Conservation (phyloP, 1,140 invertebrate species). For the Spodoptera litura region DNA sequence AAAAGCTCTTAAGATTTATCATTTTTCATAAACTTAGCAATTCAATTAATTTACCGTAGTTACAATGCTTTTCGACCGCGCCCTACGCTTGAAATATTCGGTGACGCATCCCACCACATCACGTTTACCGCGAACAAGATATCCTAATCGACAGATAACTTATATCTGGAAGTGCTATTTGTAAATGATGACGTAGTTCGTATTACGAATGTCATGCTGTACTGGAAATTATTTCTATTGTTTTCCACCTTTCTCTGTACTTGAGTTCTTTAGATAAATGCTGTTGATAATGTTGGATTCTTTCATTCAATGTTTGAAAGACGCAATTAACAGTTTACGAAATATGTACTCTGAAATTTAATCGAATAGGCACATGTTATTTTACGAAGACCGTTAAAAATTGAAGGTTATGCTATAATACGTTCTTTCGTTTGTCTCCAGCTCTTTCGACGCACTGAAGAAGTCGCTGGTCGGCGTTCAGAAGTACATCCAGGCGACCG, state of each 20-base stretch:
- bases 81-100: background rate
- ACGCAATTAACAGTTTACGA: too few relatives aligned
- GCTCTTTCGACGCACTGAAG: slow-evolving; percentile 98
- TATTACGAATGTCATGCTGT: background rate
- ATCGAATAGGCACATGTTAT: too few relatives aligned
- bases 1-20: background rate
- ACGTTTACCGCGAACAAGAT: slow-evolving; percentile 16
- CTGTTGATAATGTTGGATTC: background rate
- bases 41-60: too few relatives aligned
- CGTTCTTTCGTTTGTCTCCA: slow-evolving; percentile 63
- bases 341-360: too few relatives aligned
- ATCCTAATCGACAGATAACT: slow-evolving; percentile 20
- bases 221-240: background rate
- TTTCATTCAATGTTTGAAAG: too few relatives aligned
- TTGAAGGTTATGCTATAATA: background rate
- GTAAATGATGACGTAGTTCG: background rate
- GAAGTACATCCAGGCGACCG: slow-evolving; percentile 98
- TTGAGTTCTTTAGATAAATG: background rate
- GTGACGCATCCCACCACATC: slow-evolving; percentile 4
- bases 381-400: too few relatives aligned
- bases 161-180: background rate
- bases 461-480: slow-evolving; percentile 97
- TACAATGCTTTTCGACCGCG: background rate
- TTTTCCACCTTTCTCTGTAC: background rate
- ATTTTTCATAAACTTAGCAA: background rate